Conservation (phyloP, 2,888 invertebrate genomes). For the Nasonovia ribisnigri region DNA sequence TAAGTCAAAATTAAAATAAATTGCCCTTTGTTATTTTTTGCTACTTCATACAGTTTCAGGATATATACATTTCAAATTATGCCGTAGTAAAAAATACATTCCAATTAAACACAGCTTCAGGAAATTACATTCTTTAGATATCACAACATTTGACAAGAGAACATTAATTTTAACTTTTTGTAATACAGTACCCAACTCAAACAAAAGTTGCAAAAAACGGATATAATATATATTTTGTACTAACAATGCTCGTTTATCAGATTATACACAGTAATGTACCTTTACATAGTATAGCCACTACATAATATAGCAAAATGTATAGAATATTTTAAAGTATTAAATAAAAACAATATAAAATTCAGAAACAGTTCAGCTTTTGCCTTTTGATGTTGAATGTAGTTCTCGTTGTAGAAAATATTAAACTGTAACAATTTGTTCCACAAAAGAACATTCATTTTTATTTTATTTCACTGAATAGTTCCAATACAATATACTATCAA, state of each 20-base stretch:
- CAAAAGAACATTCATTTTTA: background rate
- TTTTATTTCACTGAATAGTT: background rate
- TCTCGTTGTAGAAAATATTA: background rate
- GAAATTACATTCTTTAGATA: slow-evolving; percentile 1
- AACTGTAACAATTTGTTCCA: background rate
- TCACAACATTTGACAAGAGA: background rate
- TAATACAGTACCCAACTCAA: background rate
- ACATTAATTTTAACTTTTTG: slow-evolving; percentile 28
- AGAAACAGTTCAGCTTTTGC: background rate
- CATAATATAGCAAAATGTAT: background rate
- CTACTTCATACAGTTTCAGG: background rate
- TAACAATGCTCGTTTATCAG: slow-evolving; percentile 28
- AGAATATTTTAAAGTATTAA: background rate
- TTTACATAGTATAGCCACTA: background rate
- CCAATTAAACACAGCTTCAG: background rate
- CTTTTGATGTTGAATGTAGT: background rate
- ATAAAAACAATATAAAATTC: background rate
- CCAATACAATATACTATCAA: background rate
- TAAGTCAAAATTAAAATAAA: background rate
- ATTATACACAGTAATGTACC: background rate
- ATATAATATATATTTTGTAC: background rate
- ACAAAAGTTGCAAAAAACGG: slow-evolving; percentile 6
- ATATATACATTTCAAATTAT: background rate
- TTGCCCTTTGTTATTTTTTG: background rate
- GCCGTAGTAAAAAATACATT: background rate